These are phyloP conservation scores for Galaxias olidus DNA, from an alignment of 2,797 vertebrate species.

Conservation along the genomic window DNA sequence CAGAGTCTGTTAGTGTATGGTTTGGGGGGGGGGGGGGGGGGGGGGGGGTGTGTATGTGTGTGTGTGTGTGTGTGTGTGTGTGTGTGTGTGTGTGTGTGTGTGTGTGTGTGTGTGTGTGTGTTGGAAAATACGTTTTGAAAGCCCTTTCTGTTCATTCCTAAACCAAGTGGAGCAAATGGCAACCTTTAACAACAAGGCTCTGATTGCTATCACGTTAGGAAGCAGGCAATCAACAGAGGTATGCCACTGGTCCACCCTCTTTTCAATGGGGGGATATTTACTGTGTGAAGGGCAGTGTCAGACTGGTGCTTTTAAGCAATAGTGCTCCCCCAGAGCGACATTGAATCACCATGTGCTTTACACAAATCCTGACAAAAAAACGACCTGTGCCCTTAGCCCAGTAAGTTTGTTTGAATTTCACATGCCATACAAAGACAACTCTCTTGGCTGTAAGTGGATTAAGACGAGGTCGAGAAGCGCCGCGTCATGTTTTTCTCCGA, in stretches of 20 bases:
- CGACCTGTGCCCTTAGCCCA: background rate
- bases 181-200: conserved; percentile 25
- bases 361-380: too few relatives aligned
- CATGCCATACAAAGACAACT: too few relatives aligned
- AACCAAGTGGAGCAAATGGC: conserved; percentile 10
- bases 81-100: too few relatives aligned
- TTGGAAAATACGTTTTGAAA: background rate
- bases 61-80: too few relatives aligned
- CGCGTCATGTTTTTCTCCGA: conserved; percentile 41
- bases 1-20: background rate
- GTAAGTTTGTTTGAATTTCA: background rate
- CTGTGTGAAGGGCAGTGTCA: too few relatives aligned
- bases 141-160: background rate
- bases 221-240: conserved; percentile 37
- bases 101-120: background rate
- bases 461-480: conserved; percentile 12
- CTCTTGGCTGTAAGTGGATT: background rate
- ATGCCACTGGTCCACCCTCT: conserved; percentile 46
- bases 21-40: background rate
- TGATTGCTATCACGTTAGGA: conserved; percentile 14
- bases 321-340: too few relatives aligned
- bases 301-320: too few relatives aligned
- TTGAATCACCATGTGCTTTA: too few relatives aligned
- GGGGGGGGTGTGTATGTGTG: too few relatives aligned
- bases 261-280: conserved; percentile 50